These are phyloP conservation scores for Ginglymostoma cirratum DNA, from an alignment of 2,113 vertebrate species.

Conservation along the genomic window DNA sequence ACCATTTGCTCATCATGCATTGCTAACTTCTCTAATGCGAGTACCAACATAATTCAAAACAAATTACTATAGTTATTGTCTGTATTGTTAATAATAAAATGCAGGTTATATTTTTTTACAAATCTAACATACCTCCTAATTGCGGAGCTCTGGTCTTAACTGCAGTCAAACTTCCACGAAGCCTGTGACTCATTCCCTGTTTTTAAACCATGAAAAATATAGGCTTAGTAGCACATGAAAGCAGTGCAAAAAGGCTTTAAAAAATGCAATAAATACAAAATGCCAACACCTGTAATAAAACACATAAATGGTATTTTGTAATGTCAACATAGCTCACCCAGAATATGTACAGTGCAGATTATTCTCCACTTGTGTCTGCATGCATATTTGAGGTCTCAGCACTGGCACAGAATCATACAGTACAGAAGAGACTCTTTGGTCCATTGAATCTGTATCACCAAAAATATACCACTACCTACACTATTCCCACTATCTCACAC, in stretches of 20 bases:
- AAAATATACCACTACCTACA: too few relatives aligned
- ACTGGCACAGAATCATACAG: too few relatives aligned
- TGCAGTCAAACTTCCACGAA: slow-evolving; percentile 81
- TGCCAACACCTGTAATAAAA: neutral
- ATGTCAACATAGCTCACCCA: neutral
- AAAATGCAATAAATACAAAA: neutral
- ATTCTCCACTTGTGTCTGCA: neutral
- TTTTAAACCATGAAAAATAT: neutral
- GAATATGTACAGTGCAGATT: neutral
- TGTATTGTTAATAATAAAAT: neutral
- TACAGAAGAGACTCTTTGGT: too few relatives aligned
- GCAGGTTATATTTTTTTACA: neutral
- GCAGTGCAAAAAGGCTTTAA: neutral
- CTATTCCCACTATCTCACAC: too few relatives aligned
- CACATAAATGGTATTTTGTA: neutral
- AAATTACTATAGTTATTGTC: neutral
- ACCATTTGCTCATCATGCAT: neutral
- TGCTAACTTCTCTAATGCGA: neutral
- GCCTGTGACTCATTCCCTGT: slow-evolving; percentile 82
- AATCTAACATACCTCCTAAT: slow-evolving; percentile 68
- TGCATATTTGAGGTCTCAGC: neutral
- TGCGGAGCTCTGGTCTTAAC: slow-evolving; percentile 84
- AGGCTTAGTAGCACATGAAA: neutral
- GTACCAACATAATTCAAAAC: neutral
- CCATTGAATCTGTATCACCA: too few relatives aligned